Evolutionary conservation across 2,113 vertebrate species (phyloP), one percentile per base, ranked within the genome.

Genomic region (Symphodus melops): DNA sequence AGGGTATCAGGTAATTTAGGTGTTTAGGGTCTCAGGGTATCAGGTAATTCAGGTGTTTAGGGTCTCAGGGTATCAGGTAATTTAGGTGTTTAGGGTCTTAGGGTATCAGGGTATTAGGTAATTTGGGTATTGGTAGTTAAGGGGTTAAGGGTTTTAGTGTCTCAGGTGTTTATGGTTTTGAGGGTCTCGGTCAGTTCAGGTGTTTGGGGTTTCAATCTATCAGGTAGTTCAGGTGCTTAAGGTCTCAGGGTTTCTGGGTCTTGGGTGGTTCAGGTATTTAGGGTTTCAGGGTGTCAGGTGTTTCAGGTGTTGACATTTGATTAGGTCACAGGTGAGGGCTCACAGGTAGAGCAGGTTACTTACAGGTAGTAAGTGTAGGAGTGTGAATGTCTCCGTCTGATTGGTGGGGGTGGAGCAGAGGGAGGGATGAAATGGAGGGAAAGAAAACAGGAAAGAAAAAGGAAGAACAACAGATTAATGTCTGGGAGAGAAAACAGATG

Each of bases 351-450:
- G 80, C 72, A 82, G 83, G 82, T 83, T 90, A 90, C 88, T 90
- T 65, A 90, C 88, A 90, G 88, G 84, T 90, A 90, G 62, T 90
- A 88, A 86, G 88, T 88, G 88, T 90, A 88, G 88, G 88, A 90
- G 74, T 90, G 86, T 88, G 72, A 83, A 82, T 83, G 82, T 90
- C 88, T 88, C 72, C 88, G 81, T 86, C 88, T 90, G 86, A 88
- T 56, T 78, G 85, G 69, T 46, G 79, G 55, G 80, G 72, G 78
- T 51, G 48, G 77, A 56, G 74, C 72, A 17, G 73, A 73, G 72
- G 82, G 62, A 71, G 81, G 78, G 76, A 72, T 83, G 86, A 56
- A 60, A 86, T 78, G 86, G 56, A 71, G 88, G 88, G 72, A 75
- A 84, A 77, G 77, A 81, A 75, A 68, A 83, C 37, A 81, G 67